Evolutionary conservation across 2,888 invertebrate species (phyloP).

Genomic region (Lithophane semibrunnea): DNA sequence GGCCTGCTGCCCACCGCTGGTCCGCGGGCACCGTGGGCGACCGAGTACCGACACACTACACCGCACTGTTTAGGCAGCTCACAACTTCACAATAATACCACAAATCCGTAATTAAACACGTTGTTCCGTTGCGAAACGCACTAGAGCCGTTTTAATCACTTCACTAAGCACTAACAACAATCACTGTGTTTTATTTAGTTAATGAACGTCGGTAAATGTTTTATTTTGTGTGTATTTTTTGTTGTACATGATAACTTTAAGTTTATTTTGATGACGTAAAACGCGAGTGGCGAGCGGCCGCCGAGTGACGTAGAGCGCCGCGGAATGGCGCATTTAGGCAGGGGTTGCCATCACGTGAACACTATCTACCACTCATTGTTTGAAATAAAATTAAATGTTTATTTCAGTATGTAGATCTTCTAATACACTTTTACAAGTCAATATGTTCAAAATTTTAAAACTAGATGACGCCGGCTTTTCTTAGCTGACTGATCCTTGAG

Average conservation of each 20-base stretch:
- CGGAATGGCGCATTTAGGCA: slow-evolving; percentile 82
- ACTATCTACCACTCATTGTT: slow-evolving; percentile 26
- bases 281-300: slow-evolving; percentile 61
- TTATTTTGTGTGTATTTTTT: slow-evolving; percentile 52
- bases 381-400: background rate
- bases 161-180: slow-evolving; percentile 4
- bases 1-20: background rate
- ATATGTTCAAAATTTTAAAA: background rate
- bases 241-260: slow-evolving; percentile 63
- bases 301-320: slow-evolving; percentile 69
- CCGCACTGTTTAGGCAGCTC: slow-evolving; percentile 41
- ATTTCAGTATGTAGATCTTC: background rate
- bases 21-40: slow-evolving; percentile 37
- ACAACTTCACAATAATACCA: slow-evolving; percentile 54
- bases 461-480: too few species aligned
- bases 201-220: slow-evolving; percentile 17
- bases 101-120: slow-evolving; percentile 47
- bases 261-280: slow-evolving; percentile 79
- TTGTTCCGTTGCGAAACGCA: slow-evolving; percentile 52
- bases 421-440: background rate
- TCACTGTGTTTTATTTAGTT: slow-evolving; percentile 19
- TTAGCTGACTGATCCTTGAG: too few species aligned
- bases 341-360: slow-evolving; percentile 73
- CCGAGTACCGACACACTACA: background rate
- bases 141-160: slow-evolving; percentile 30